These are phyloP conservation scores for Siniperca chuatsi DNA, from an alignment of 2,113 vertebrate species.

Conservation along the genomic window DNA sequence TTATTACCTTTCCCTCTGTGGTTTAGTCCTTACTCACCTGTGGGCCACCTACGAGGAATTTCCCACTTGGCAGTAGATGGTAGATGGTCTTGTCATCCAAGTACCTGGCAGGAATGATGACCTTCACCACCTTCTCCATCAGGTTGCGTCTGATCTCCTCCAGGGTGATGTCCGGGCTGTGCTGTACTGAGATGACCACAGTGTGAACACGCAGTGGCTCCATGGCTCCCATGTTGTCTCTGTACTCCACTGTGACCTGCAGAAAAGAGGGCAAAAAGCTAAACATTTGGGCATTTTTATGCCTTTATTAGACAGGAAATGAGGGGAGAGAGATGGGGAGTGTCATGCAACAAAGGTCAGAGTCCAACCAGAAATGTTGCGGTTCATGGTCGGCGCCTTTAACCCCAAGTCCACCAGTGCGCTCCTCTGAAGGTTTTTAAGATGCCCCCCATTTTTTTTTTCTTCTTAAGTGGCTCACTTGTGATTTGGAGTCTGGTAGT, in stretches of 20 bases:
- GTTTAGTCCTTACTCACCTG: constrained; percentile 60
- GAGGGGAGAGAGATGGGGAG: too few species aligned
- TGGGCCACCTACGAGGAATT: constrained; percentile 81
- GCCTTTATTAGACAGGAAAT: neutral
- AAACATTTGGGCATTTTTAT: neutral
- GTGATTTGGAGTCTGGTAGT: constrained; percentile 83
- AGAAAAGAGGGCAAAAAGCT: neutral
- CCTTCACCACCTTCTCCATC: constrained; percentile 83
- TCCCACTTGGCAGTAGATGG: constrained; percentile 84
- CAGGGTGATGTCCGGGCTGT: constrained; percentile 74
- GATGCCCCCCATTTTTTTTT: neutral
- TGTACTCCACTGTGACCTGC: constrained; percentile 85
- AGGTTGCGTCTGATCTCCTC: constrained; percentile 76
- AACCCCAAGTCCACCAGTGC: neutral
- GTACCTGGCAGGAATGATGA: constrained; percentile 79
- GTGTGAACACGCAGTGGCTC: constrained; percentile 84
- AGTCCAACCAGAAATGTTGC: neutral
- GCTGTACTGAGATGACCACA: constrained; percentile 84
- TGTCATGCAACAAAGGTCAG: neutral
- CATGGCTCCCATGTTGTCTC: constrained; percentile 80
- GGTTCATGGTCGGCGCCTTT: neutral
- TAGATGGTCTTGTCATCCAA: constrained; percentile 83
- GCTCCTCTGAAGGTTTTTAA: neutral
- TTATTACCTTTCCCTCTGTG: neutral
- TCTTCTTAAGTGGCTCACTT: constrained; percentile 65